These are phyloP conservation scores for Onychorhynchus coronatus DNA, from an alignment of 2,113 vertebrate genomes.

Conservation along the genomic window DNA sequence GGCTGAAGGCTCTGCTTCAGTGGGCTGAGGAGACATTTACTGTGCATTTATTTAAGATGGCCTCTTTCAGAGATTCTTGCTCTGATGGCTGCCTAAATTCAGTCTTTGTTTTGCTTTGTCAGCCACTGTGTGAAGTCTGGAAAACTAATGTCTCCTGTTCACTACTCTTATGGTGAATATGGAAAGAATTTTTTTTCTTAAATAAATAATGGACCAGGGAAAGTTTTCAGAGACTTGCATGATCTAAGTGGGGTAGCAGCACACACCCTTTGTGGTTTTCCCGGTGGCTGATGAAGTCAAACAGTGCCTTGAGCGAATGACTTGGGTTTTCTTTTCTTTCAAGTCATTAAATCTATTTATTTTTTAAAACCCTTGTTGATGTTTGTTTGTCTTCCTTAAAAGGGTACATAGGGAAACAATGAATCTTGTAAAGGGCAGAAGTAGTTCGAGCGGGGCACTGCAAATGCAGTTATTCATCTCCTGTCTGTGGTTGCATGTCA, in stretches of 20 bases:
- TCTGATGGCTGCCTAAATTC: not conserved
- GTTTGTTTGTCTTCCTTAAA: not conserved
- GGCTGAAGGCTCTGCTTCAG: not conserved
- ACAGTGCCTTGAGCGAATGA: not conserved
- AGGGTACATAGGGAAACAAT: not conserved
- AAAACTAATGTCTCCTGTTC: not conserved
- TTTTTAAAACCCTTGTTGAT: not conserved
- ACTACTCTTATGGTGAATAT: not conserved
- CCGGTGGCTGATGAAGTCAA: not conserved
- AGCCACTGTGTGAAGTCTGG: not conserved
- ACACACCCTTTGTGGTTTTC: not conserved
- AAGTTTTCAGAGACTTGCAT: not conserved
- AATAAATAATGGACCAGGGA: not conserved
- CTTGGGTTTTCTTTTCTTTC: not conserved
- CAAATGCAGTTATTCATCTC: not conserved
- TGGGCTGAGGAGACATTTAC: not conserved
- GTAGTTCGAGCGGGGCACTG: not conserved
- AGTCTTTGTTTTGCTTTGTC: constrained; percentile 34
- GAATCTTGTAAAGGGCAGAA: not conserved
- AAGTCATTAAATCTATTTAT: not conserved
- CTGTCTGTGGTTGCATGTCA: not conserved
- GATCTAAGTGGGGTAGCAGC: not conserved
- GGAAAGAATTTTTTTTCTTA: not conserved
- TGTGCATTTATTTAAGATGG: not conserved
- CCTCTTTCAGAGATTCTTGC: not conserved